phyloP scores from a whole-genome alignment of 2,113 vertebrate species.

The Antechinus stuartii region DNA sequence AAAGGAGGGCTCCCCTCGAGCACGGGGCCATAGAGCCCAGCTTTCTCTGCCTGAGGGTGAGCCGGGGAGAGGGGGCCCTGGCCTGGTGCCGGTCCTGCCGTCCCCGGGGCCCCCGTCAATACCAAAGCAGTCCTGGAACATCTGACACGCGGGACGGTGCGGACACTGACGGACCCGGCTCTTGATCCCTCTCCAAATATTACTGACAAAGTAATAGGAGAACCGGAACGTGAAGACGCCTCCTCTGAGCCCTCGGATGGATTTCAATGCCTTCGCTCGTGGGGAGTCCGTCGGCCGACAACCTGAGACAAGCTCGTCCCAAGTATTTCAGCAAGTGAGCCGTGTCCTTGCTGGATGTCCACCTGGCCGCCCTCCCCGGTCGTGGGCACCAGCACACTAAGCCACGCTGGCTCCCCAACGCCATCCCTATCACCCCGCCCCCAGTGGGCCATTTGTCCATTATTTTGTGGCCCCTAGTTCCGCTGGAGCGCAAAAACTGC shows the following conservation, averaged over 20 bases:
- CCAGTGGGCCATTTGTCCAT: constrained; percentile 65
- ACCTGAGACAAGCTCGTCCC: constrained; percentile 52
- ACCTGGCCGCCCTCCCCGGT: constrained; percentile 47
- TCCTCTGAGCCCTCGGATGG: constrained; percentile 51
- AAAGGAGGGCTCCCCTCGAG: too few species aligned
- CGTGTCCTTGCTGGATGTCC: constrained; percentile 25
- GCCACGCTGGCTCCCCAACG: constrained; percentile 69
- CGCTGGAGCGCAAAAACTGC: neutral
- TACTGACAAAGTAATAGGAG: constrained; percentile 49
- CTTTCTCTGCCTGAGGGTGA: too few species aligned
- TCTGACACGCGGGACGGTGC: too few species aligned
- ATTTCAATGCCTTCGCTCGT: constrained; percentile 51
- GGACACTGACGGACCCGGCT: neutral
- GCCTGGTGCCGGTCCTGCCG: too few species aligned
- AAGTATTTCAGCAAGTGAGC: constrained; percentile 72
- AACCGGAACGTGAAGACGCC: constrained; percentile 46
- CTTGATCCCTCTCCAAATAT: constrained; percentile 57
- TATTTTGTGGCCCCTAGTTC: neutral
- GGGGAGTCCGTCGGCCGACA: constrained; percentile 36
- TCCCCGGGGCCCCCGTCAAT: too few species aligned
- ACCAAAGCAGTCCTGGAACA: too few species aligned
- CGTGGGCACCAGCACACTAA: constrained; percentile 61
- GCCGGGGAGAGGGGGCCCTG: too few species aligned
- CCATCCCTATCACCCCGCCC: constrained; percentile 69
- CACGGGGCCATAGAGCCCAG: too few species aligned